Evolutionary conservation across 2,797 vertebrate genomes (phyloP).

Genomic region (Apodemus agrarius): DNA sequence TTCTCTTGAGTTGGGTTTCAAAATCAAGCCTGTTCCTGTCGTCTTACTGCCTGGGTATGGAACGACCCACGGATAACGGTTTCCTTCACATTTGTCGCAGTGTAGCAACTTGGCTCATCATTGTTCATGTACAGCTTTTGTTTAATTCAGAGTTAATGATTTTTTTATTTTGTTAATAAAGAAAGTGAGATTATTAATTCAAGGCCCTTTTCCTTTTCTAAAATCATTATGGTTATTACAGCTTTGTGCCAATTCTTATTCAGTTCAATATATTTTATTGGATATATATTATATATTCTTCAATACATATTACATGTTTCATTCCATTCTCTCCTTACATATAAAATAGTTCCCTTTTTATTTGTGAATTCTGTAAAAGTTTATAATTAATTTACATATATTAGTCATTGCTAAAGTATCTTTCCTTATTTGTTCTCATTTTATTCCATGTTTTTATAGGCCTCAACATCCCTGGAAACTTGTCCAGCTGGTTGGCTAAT

Average conservation of each 20-base stretch:
- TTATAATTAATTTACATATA: slow-evolving; percentile 23
- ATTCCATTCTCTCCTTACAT: too few relatives aligned
- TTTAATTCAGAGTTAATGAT: background rate
- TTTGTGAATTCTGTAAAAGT: background rate
- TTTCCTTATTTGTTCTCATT: background rate
- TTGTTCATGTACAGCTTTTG: background rate
- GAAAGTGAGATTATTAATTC: background rate
- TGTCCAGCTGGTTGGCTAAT: background rate
- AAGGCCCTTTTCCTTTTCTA: background rate
- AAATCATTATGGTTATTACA: background rate
- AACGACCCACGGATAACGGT: background rate
- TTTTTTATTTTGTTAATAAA: background rate
- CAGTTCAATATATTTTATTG: background rate
- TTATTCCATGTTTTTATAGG: background rate
- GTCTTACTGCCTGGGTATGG: background rate
- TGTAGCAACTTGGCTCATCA: background rate
- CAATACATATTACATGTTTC: background rate
- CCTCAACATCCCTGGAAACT: background rate
- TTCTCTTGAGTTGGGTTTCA: background rate
- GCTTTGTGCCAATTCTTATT: background rate
- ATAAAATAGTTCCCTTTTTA: background rate
- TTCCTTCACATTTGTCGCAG: background rate
- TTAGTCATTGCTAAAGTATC: background rate
- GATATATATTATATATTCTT: background rate
- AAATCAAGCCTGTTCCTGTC: background rate